Evolutionary conservation across 2,888 invertebrate genomes (phyloP).

Genomic region (Mesodorylaimus sp.): DNA sequence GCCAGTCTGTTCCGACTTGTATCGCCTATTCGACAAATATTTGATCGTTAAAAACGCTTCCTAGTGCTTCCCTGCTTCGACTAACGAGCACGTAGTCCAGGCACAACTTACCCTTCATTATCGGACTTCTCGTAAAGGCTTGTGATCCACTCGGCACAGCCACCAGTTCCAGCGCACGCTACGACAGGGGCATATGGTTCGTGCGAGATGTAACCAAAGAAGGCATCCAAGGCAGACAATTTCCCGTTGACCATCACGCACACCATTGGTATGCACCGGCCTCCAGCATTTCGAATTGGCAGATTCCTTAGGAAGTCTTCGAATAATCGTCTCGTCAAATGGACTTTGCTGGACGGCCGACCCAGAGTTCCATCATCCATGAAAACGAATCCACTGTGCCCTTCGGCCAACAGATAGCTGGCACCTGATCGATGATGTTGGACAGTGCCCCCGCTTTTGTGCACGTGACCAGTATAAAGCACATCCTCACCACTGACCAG

Average conservation of each 20-base stretch:
- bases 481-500: too few relatives aligned
- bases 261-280: slow-evolving; percentile 75
- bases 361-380: slow-evolving; percentile 97
- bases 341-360: slow-evolving; percentile 53
- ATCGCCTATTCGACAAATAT: too few relatives aligned
- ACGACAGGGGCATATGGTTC: slow-evolving; percentile 91
- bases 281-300: slow-evolving; percentile 11
- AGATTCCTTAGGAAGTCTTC: neutral
- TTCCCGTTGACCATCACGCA: slow-evolving; percentile 95
- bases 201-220: slow-evolving; percentile 89
- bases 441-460: too few relatives aligned
- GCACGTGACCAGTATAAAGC: too few relatives aligned
- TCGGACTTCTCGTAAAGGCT: slow-evolving; percentile 63
- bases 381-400: too few relatives aligned
- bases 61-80: too few relatives aligned
- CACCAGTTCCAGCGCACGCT: slow-evolving; percentile 88
- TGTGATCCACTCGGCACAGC: slow-evolving; percentile 82
- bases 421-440: too few relatives aligned
- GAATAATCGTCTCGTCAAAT: slow-evolving; percentile 54
- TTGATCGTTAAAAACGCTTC: too few relatives aligned
- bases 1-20: too few relatives aligned
- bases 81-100: too few relatives aligned
- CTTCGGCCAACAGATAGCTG: too few relatives aligned
- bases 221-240: slow-evolving; percentile 82
- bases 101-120: slow-evolving; percentile 18